Evolutionary conservation across 2,797 vertebrate genomes (phyloP).

Genomic region (Pogoniulus pusillus): DNA sequence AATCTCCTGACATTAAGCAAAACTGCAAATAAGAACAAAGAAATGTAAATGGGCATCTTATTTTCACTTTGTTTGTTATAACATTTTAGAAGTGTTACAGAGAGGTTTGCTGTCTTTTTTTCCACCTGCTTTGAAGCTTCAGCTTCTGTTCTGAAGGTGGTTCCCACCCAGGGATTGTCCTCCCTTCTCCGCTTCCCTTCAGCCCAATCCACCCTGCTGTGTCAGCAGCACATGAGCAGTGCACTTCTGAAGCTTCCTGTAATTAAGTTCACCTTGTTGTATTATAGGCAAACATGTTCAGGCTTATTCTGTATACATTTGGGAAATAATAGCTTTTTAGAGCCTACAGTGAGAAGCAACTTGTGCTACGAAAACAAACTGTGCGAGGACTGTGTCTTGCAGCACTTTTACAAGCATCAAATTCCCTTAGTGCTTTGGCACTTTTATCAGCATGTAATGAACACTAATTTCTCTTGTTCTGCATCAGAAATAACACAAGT

Average conservation of each 20-base stretch:
- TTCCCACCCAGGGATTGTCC: constrained; percentile 48
- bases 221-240: constrained; percentile 47
- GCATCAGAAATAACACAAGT: constrained; percentile 4
- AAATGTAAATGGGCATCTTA: constrained; percentile 53
- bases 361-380: constrained; percentile 18
- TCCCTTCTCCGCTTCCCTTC: neutral
- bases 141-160: constrained; percentile 30
- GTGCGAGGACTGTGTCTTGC: neutral
- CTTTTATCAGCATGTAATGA: constrained; percentile 24
- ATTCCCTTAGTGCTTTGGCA: neutral
- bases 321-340: constrained; percentile 56
- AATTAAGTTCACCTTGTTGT: constrained; percentile 60
- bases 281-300: constrained; percentile 47
- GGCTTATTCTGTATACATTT: constrained; percentile 49
- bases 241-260: constrained; percentile 44
- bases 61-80: constrained; percentile 44
- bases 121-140: constrained; percentile 43
- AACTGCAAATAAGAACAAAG: constrained; percentile 57
- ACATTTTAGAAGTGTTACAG: constrained; percentile 7
- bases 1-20: constrained; percentile 60
- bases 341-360: neutral
- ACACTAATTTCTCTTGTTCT: constrained; percentile 46
- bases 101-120: neutral
- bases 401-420: neutral
- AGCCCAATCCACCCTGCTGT: constrained; percentile 2